These are phyloP conservation scores for Anthoscopus minutus DNA, from an alignment of 2,113 vertebrate genomes.

Conservation along the genomic window DNA sequence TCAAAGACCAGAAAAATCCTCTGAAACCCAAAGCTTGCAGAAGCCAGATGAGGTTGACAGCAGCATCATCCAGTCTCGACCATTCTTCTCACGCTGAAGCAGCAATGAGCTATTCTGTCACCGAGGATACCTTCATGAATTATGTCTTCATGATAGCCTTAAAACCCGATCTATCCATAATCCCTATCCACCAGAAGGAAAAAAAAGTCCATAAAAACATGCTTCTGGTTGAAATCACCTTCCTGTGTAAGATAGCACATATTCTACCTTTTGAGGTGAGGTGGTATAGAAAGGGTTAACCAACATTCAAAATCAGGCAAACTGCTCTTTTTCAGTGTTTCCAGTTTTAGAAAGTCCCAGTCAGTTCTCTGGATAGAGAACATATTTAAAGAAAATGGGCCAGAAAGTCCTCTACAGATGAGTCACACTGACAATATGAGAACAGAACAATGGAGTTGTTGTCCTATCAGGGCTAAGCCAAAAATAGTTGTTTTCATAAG, in stretches of 20 bases:
- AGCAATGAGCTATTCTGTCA: neutral
- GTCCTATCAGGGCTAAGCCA: neutral
- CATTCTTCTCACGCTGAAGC: neutral
- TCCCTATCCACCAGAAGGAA: neutral
- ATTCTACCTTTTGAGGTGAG: neutral
- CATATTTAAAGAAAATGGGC: conserved; percentile 27
- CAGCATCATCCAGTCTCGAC: neutral
- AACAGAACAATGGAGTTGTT: neutral
- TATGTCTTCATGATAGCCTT: neutral
- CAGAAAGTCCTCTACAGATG: conserved; percentile 39
- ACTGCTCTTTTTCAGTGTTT: neutral
- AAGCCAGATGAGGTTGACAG: neutral
- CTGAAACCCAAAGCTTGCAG: neutral
- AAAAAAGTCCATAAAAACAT: neutral
- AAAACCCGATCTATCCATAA: neutral
- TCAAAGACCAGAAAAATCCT: neutral
- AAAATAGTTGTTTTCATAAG: conserved; percentile 53
- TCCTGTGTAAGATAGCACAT: neutral
- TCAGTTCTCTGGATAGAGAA: neutral
- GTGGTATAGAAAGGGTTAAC: neutral
- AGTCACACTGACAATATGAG: conserved; percentile 3
- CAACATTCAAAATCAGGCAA: neutral
- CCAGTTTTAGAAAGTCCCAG: conserved; percentile 10
- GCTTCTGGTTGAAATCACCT: neutral
- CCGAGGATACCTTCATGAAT: neutral